Conservation (phyloP, 2,888 invertebrate genomes). For the Bugula neritina region DNA sequence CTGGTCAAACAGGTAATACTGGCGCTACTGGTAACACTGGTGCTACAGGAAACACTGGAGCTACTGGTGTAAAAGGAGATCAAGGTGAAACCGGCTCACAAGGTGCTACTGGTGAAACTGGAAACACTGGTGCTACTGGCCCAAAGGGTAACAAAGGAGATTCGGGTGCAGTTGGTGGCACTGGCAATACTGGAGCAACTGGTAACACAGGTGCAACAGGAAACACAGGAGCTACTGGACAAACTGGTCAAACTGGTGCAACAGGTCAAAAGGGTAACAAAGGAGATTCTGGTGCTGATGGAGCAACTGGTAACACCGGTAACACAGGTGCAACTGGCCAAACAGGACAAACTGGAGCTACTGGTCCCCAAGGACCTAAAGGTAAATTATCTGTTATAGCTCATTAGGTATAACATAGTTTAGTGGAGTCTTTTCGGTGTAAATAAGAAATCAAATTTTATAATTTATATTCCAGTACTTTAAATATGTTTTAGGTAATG, state of each 20-base stretch:
- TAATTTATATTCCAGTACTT: too few species aligned
- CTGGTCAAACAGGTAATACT: not conserved
- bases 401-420: not conserved
- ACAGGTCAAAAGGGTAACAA: slow-evolving; percentile 9
- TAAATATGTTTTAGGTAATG: too few species aligned
- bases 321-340: slow-evolving; percentile 24
- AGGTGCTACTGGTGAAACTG: slow-evolving; percentile 27
- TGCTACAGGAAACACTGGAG: not conserved
- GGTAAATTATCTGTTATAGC: not conserved
- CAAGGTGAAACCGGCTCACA: not conserved
- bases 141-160: slow-evolving; percentile 27
- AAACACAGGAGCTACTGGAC: slow-evolving; percentile 6
- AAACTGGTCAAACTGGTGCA: slow-evolving; percentile 25
- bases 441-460: too few species aligned
- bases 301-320: slow-evolving; percentile 25
- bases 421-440: too few species aligned
- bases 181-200: slow-evolving; percentile 26
- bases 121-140: slow-evolving; percentile 27
- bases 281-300: slow-evolving; percentile 9
- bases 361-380: not conserved
- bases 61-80: slow-evolving; percentile 12
- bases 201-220: slow-evolving; percentile 23
- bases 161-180: slow-evolving; percentile 23
- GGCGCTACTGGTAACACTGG: slow-evolving; percentile 26
- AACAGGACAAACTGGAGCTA: slow-evolving; percentile 17